Conservation (phyloP, 2,797 vertebrate species). For the Syndactyla subalaris region DNA sequence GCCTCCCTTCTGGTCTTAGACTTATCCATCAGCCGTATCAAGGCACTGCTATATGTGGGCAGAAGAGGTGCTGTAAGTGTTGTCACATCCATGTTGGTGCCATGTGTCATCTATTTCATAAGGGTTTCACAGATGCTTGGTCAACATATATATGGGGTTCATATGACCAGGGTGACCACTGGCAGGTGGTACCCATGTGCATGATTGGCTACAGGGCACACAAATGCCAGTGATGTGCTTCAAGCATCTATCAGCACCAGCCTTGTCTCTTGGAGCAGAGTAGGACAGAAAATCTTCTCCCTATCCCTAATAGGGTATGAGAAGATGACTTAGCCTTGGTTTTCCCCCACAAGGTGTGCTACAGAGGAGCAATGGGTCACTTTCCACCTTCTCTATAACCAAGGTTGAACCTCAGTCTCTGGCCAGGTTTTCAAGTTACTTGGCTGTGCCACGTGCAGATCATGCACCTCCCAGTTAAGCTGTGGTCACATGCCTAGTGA, state of each 20-base stretch:
- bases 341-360: background rate
- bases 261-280: background rate
- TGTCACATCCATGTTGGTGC: background rate
- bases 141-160: accelerated
- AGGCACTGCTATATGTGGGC: background rate
- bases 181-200: background rate
- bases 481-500: accelerated
- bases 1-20: background rate
- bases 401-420: background rate
- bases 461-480: background rate
- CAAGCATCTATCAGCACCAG: background rate
- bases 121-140: background rate
- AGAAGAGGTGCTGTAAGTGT: background rate
- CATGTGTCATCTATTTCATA: background rate
- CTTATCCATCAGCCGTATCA: background rate
- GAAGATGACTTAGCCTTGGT: background rate
- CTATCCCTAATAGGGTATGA: accelerated
- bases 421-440: background rate
- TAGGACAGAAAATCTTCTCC: background rate
- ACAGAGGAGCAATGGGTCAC: background rate
- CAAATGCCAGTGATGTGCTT: background rate
- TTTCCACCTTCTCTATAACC: background rate
- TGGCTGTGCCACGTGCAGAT: accelerated
- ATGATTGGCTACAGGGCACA: background rate
- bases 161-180: background rate